These are phyloP conservation scores for Neomorphus geoffroyi DNA, from an alignment of 2,797 vertebrate genomes.

Conservation along the genomic window DNA sequence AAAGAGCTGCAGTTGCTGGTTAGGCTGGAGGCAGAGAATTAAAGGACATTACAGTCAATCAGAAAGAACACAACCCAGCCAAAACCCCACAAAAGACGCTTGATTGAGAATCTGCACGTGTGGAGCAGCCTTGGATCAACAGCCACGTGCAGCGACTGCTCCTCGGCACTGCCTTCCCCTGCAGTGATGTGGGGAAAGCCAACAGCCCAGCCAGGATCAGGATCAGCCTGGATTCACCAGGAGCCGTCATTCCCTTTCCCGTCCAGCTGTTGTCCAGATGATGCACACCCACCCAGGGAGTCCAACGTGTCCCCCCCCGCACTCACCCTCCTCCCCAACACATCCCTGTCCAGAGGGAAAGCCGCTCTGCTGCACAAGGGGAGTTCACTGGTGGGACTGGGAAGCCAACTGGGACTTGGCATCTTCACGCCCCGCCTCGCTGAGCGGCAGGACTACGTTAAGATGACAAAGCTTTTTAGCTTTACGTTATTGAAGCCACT, in stretches of 20 bases:
- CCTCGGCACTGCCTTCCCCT: not conserved
- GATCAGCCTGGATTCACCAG: not conserved
- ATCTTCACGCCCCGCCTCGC: not conserved
- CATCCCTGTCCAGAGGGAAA: rapidly evolving
- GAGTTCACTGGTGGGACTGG: not conserved
- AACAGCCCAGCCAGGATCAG: not conserved
- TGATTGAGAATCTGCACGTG: slow-evolving; percentile 69
- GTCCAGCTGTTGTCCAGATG: not conserved
- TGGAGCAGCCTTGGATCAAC: not conserved
- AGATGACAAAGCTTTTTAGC: not conserved
- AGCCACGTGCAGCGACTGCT: not conserved
- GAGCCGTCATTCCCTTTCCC: not conserved
- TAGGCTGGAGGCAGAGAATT: slow-evolving; percentile 58
- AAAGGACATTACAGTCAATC: slow-evolving; percentile 43
- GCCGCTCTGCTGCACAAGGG: not conserved
- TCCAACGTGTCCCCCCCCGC: not conserved
- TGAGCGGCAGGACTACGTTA: not conserved
- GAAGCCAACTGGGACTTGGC: rapidly evolving
- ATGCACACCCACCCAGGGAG: rapidly evolving
- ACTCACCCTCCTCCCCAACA: not conserved
- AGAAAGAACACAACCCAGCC: slow-evolving; percentile 38
- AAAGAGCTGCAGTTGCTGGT: slow-evolving; percentile 62
- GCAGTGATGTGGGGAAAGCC: not conserved
- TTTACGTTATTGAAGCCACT: not conserved
- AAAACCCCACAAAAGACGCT: slow-evolving; percentile 55